Conservation (phyloP, 2,888 invertebrate genomes). For the Pyrrhosoma nymphula region DNA sequence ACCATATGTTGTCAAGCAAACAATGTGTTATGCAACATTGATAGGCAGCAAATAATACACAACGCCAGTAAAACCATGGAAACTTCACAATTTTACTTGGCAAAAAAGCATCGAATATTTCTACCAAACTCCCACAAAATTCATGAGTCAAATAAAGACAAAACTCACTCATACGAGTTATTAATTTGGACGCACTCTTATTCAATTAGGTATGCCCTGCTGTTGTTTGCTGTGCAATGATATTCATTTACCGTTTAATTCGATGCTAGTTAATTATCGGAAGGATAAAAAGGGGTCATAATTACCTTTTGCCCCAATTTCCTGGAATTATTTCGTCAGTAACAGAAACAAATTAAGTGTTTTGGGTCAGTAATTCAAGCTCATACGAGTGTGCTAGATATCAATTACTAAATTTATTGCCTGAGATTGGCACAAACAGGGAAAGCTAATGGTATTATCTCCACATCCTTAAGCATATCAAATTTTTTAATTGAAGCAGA, state of each 20-base stretch:
- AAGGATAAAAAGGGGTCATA: background rate
- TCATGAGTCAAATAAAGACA: too few relatives aligned
- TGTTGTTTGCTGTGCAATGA: background rate
- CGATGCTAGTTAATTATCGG: background rate
- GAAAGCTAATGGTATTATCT: too few relatives aligned
- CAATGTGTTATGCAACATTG: too few relatives aligned
- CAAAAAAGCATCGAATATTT: too few relatives aligned
- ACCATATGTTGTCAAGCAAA: too few relatives aligned
- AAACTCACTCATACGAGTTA: background rate
- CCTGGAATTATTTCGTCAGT: background rate
- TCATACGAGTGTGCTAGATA: background rate
- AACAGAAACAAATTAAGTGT: background rate
- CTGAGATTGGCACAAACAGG: too few relatives aligned
- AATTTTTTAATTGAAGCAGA: too few relatives aligned
- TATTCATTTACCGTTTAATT: background rate
- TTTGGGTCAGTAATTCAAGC: background rate
- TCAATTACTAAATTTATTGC: background rate
- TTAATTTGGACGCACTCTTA: background rate
- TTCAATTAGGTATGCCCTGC: background rate
- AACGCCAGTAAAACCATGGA: too few relatives aligned
- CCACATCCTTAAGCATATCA: too few relatives aligned
- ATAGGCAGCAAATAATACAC: too few relatives aligned
- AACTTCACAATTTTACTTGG: too few relatives aligned
- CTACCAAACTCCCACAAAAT: too few relatives aligned
- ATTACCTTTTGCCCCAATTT: background rate